Evolutionary conservation across 2,113 vertebrate genomes (phyloP), one percentile per base, ranked within the genome.

Genomic region (Rhizomys pruinosus): DNA sequence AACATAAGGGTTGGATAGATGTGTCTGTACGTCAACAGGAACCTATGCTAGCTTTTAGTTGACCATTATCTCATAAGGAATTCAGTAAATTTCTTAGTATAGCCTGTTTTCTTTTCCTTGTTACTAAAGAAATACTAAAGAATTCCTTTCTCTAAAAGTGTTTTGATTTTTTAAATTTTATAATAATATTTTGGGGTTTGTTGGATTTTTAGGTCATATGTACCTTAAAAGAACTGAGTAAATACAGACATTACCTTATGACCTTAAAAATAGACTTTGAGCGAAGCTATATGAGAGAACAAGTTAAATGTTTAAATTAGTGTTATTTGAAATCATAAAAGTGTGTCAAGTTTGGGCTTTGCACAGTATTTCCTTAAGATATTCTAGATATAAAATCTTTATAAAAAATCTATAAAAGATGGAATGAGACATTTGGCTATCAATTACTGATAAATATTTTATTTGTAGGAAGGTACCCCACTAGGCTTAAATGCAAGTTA

Each of bases 241-340:
- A 97, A 64, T 97, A 97, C 29, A 94, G 95, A 42, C 73, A 98
- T 11, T 97, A 97, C 92, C 80, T 98, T 69, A 97, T 94, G 17
- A 94, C 90, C 69, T 96, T 97, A 80, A 97, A 97, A 94, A 91
- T 97, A 88, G 96, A 97, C 55, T 97, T 96, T 95, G 94, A 97
- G 94, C 97, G 86, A 90, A 97, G 97, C 19, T 97, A 97, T 78
- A 15, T 93, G 32, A 91, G 52, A 95, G 96, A 98, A 95, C 94
- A 97, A 91, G 96, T 96, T 80, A 93, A 94, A 82, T 15, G 69
- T 39, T 92, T 91, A 76, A 87, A 66, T 91, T 87, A 64, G 16
- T 86, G 94, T 94, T 80, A 69, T 61, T 86, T 81, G 25, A 22
- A 61, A 55, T 9, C 39, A 39, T 87, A 80, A 92, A 68, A 91